Conservation (phyloP, 2,113 vertebrate genomes). For the Tragulus kanchil region DNA sequence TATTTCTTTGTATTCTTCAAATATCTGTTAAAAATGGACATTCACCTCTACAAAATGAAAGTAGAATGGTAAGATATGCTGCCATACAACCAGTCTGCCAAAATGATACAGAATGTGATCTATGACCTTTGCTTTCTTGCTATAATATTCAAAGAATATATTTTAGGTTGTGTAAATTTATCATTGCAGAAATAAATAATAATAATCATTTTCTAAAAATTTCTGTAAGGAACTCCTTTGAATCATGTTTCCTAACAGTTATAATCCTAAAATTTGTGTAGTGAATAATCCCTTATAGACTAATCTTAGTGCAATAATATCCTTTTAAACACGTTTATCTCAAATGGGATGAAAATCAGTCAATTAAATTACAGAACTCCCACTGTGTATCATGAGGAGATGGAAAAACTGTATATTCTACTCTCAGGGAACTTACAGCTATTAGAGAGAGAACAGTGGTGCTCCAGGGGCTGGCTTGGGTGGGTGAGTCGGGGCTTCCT, state of each 20-base stretch:
- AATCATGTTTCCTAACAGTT: conserved; percentile 34
- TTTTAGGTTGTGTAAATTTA: conserved; percentile 33
- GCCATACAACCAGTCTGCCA: neutral
- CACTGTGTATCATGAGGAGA: neutral
- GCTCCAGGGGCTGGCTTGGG: too few relatives aligned
- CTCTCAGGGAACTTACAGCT: neutral
- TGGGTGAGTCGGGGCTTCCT: neutral
- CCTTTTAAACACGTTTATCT: conserved; percentile 55
- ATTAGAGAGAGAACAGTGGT: neutral
- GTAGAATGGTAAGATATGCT: neutral
- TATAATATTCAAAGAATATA: conserved; percentile 2
- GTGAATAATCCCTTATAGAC: conserved; percentile 46
- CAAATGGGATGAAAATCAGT: conserved; percentile 52
- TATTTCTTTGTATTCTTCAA: conserved; percentile 44
- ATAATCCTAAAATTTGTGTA: conserved; percentile 44
- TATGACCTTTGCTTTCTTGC: neutral
- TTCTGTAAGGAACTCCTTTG: neutral
- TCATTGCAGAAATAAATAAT: neutral
- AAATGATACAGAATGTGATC: neutral
- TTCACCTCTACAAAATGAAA: neutral
- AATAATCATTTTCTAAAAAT: conserved; percentile 4
- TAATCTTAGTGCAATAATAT: conserved; percentile 51
- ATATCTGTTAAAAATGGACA: conserved; percentile 50
- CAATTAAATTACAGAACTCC: neutral
- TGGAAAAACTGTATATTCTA: neutral